These are phyloP conservation scores for Eudasyphora cyanicolor DNA, from an alignment of 2,888 invertebrate species.

Conservation along the genomic window DNA sequence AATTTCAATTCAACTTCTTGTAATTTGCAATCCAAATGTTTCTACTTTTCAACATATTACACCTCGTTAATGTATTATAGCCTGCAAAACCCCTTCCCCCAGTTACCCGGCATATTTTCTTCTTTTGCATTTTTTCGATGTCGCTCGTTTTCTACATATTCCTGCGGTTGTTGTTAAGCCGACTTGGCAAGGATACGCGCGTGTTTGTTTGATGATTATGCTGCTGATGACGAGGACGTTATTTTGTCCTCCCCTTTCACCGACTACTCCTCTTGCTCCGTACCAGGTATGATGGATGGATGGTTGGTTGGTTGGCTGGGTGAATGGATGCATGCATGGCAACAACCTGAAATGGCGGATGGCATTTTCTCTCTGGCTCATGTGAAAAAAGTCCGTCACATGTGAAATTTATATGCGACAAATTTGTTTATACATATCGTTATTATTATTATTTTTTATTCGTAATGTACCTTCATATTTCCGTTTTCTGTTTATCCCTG, in stretches of 20 bases:
- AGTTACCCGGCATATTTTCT: neutral
- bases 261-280: neutral
- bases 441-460: neutral
- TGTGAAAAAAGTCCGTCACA: neutral
- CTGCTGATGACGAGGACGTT: constrained; percentile 15
- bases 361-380: neutral
- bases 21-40: too few relatives aligned
- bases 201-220: constrained; percentile 60
- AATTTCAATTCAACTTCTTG: too few relatives aligned
- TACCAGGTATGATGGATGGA: neutral
- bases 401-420: constrained; percentile 54
- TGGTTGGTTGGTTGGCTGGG: too few relatives aligned
- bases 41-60: too few relatives aligned
- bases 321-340: constrained; percentile 51
- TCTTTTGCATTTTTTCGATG: neutral
- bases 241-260: constrained; percentile 20
- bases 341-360: constrained; percentile 52
- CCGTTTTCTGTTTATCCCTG: too few relatives aligned
- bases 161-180: constrained; percentile 20
- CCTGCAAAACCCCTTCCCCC: neutral
- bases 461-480: neutral
- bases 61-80: neutral
- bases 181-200: constrained; percentile 46
- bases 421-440: constrained; percentile 44
- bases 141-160: neutral